phyloP scores from a whole-genome alignment of 2,888 invertebrate species.

The Anagyrus pseudococci region DNA sequence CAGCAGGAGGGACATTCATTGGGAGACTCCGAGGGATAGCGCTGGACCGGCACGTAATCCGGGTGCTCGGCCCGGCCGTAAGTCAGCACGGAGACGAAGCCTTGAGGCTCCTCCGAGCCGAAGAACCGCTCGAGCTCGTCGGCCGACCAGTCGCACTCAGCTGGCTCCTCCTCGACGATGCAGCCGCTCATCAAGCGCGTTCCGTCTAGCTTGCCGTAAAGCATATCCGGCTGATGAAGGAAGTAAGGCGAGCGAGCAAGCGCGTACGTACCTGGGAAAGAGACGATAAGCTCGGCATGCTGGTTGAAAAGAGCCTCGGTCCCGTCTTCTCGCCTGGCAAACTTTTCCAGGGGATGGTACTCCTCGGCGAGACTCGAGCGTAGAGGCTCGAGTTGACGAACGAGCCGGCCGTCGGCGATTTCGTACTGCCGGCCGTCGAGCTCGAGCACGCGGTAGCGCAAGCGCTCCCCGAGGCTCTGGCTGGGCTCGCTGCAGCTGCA shows the following conservation, averaged over 20 bases:
- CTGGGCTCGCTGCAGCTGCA: not conserved
- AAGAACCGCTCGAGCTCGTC: conserved; percentile 49
- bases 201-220: conserved; percentile 45
- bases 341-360: conserved; percentile 53
- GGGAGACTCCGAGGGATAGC: conserved; percentile 56
- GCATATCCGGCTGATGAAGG: not conserved
- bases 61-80: conserved; percentile 62
- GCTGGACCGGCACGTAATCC: conserved; percentile 65
- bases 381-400: conserved; percentile 52
- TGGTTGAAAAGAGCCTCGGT: conserved; percentile 50
- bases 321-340: conserved; percentile 53
- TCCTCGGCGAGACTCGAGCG: conserved; percentile 51
- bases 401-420: conserved; percentile 47
- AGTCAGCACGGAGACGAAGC: conserved; percentile 53
- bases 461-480: no score
- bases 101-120: conserved; percentile 28
- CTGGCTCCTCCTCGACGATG: conserved; percentile 47
- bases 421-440: conserved; percentile 49
- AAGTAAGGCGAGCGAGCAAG: not conserved
- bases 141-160: conserved; percentile 51
- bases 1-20: conserved; percentile 44
- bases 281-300: conserved; percentile 50
- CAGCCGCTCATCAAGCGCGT: conserved; percentile 50
- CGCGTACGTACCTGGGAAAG: conserved; percentile 48
- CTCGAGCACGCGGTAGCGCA: conserved; percentile 20